Percentiles rank a stretch among this genome's conserved stretches.
Conservation (phyloP, 1,140 invertebrate genomes). For the Brachionus angularis region DNA sequence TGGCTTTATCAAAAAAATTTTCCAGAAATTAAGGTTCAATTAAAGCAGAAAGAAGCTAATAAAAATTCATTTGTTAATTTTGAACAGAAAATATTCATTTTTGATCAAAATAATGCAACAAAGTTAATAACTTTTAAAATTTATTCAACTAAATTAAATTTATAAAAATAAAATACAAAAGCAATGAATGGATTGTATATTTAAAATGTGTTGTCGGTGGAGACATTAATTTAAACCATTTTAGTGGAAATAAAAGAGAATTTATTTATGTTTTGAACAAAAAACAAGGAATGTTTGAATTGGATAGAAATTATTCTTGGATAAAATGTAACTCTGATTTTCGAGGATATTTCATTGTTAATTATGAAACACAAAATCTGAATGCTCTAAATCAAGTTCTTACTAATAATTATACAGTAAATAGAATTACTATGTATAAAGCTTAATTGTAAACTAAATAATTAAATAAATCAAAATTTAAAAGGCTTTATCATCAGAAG, state of each 20-base stretch:
- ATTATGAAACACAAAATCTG: constrained; percentile 1
- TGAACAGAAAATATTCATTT: constrained; percentile 6
- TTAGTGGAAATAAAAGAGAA: constrained; percentile 44
- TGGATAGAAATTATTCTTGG: constrained; percentile 11
- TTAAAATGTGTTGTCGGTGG: constrained; percentile 30
- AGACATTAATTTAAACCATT: neutral
- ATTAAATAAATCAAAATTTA: too few relatives aligned
- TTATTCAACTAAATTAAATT: constrained; percentile 49
- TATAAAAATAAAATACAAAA: too few relatives aligned
- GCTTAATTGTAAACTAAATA: neutral
- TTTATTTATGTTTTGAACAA: constrained; percentile 45
- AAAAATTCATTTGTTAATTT: constrained; percentile 8
- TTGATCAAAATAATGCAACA: neutral
- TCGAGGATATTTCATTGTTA: constrained; percentile 12
- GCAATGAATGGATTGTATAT: constrained; percentile 21
- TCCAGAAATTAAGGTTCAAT: constrained; percentile 16
- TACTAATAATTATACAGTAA: constrained; percentile 3
- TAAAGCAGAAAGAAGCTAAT: neutral
- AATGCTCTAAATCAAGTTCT: constrained; percentile 5
- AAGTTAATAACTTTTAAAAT: neutral
- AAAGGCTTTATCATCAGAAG: constrained; percentile 11
- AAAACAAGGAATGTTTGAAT: constrained; percentile 9
- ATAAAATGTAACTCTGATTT: constrained; percentile 40
- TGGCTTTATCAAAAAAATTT: constrained; percentile 38
- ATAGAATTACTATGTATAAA: neutral